phyloP scores from a whole-genome alignment of 2,797 vertebrate genomes.

The Tokudaia muenninki region DNA sequence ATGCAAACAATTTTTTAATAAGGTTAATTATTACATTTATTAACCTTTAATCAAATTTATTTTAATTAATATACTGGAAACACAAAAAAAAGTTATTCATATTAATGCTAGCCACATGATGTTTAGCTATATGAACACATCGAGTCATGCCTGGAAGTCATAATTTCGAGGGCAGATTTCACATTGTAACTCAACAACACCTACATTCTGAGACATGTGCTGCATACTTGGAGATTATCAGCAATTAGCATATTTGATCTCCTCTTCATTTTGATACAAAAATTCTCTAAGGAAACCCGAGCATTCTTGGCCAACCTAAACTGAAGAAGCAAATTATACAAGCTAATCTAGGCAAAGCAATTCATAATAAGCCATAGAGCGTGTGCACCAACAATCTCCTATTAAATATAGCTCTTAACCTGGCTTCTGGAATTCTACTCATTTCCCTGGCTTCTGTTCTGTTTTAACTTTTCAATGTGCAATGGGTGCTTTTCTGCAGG shows the following conservation, averaged over 20 bases:
- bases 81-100: not conserved
- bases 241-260: not conserved
- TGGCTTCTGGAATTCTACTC: not conserved
- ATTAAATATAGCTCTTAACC: accelerated
- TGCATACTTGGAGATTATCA: not conserved
- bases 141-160: not conserved
- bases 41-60: not conserved
- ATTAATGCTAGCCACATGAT: not conserved
- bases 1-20: not conserved
- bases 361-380: not conserved
- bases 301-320: not conserved
- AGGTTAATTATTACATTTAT: not conserved
- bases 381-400: accelerated
- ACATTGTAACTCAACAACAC: too few species aligned
- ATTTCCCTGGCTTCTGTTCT: not conserved
- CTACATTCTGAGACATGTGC: not conserved
- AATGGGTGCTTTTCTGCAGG: not conserved
- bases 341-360: accelerated
- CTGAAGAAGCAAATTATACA: not conserved
- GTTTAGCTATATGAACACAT: not conserved
- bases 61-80: not conserved
- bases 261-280: not conserved
- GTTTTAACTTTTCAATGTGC: not conserved
- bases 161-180: not conserved
- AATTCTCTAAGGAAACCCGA: not conserved